Conservation (phyloP, 2,113 vertebrate species). For the Cyanoderma ruficeps region DNA sequence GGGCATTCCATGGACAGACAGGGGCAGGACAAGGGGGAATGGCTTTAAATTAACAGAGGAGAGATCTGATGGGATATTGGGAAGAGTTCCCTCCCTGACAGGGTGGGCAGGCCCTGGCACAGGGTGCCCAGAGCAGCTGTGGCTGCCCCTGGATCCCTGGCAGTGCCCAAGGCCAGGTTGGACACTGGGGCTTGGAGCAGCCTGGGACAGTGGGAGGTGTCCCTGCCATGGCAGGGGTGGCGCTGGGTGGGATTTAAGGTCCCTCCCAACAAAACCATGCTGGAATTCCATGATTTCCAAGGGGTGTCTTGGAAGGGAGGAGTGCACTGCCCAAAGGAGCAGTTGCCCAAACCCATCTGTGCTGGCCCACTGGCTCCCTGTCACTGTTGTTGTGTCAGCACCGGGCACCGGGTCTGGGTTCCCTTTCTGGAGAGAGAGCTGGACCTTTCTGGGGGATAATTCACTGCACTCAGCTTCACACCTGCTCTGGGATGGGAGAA, state of each 20-base stretch:
- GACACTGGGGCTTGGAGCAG: background rate
- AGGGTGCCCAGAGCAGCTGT: too few relatives aligned
- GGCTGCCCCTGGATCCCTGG: too few relatives aligned
- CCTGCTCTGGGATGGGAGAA: background rate
- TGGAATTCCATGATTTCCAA: background rate
- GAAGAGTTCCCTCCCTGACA: background rate
- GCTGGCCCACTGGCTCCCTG: background rate
- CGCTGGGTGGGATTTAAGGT: accelerated
- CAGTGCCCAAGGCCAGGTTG: background rate
- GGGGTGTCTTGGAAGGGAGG: background rate
- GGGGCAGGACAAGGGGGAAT: background rate
- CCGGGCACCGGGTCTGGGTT: background rate
- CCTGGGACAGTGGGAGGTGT: background rate
- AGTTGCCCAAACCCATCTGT: background rate
- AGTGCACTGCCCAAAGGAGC: background rate
- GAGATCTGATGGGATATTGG: background rate
- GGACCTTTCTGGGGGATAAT: background rate
- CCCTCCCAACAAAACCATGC: background rate
- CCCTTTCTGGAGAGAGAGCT: background rate
- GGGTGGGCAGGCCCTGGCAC: background rate
- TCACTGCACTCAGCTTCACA: background rate
- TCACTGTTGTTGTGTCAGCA: background rate
- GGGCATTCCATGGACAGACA: background rate
- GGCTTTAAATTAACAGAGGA: background rate
- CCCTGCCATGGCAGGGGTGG: background rate